phyloP scores from a whole-genome alignment of 2,113 vertebrate species.

The Gobius niger region DNA sequence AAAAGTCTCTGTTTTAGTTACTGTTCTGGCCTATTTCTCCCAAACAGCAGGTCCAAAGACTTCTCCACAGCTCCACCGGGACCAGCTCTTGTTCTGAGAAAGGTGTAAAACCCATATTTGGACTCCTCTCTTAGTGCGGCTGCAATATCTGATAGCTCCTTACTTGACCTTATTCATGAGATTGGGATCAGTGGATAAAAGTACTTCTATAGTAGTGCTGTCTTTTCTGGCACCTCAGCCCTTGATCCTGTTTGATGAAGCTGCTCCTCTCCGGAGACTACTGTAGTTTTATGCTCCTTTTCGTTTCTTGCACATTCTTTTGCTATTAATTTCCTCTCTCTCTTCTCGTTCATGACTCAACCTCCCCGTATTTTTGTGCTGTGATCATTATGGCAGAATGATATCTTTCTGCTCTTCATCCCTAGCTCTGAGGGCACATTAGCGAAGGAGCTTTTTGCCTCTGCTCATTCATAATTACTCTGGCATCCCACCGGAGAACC shows the following conservation, averaged over 20 bases:
- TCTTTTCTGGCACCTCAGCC: conserved; percentile 46
- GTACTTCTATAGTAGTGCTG: conserved; percentile 24
- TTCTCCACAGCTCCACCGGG: conserved; percentile 1
- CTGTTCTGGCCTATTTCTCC: neutral
- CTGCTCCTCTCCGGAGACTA: conserved; percentile 20
- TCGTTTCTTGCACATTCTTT: conserved; percentile 19
- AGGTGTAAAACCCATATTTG: conserved; percentile 27
- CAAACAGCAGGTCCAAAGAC: conserved; percentile 15
- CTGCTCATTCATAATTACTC: conserved; percentile 72
- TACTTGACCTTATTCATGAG: conserved; percentile 23
- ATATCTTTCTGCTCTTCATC: conserved; percentile 43
- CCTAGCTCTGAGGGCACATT: conserved; percentile 63
- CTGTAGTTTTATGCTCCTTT: conserved; percentile 5
- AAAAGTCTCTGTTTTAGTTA: too few species aligned
- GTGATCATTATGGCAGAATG: conserved; percentile 45
- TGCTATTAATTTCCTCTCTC: conserved; percentile 42
- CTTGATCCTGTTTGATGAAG: conserved; percentile 47
- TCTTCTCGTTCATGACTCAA: conserved; percentile 25
- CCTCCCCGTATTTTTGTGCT: conserved; percentile 27
- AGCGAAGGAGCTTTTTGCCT: conserved; percentile 37
- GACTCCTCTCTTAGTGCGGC: conserved; percentile 27
- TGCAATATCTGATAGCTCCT: conserved; percentile 1
- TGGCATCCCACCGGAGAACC: conserved; percentile 56
- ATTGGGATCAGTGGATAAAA: conserved; percentile 9
- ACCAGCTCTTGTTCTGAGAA: conserved; percentile 14